Evolutionary conservation across 1,140 invertebrate genomes (phyloP), one percentile per base, ranked within the genome.

Genomic region (Frieseomelitta varia): DNA sequence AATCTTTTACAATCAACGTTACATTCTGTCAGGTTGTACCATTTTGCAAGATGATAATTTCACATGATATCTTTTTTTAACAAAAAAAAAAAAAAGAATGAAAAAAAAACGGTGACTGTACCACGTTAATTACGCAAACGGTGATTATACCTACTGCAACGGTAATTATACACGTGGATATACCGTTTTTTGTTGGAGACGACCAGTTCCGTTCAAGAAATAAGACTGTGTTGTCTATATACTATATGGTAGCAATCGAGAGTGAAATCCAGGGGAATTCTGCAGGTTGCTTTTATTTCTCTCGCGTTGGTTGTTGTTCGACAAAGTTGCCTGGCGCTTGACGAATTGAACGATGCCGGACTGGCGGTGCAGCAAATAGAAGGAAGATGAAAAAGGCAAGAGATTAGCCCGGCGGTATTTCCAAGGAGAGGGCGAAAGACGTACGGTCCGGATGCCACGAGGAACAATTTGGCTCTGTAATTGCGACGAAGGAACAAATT

Each of bases 391-490:
- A 81, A 68, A 82, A 61, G 30, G 65, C 6, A 24, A 58, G 78
- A 74, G 78, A 74, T 78, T 27, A 65, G 73, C 58, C 39, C 69
- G 34, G 34, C 24, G 78, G 83, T 84, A 73, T 84, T 80, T 67
- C 79, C 61, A 55, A 76, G 65, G 78, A 80, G 69, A n/a, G 2
- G 72, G 21, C 72, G 56, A 81, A 81, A 85, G 84, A 85, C 61
- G 77, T 53, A 39, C 81, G 27, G 47, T 19, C 2, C n/a, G 68
- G 58, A 84, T 58, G 83, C 77, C 71, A 56, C 69, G 69, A 79
- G 58, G 83, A 74, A 84, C 83, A 84, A 84, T 84, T 84, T 84
- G 83, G 69, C 58, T 73, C 83, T 74, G 83, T 84, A 84, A 84
- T 84, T 79, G 68, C 83, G 82, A 79, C 76, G 69, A 65, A 73